Conservation (phyloP, 2,113 vertebrate genomes). For the Pelobates fuscus region DNA sequence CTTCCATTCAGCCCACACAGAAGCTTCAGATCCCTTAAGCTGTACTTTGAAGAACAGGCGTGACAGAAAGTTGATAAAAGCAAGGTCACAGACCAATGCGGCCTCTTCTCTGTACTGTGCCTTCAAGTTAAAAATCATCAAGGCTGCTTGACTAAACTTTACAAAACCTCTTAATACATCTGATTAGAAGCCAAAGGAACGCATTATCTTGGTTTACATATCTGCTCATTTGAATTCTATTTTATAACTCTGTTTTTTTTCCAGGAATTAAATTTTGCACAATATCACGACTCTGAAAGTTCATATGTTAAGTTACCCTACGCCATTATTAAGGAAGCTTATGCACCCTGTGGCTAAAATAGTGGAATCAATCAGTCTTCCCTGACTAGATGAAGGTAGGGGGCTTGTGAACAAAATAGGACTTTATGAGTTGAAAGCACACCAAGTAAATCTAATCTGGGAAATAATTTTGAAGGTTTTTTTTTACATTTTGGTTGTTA, state of each 20-base stretch:
- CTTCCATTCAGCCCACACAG: conserved; percentile 62
- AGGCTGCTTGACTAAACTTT: conserved; percentile 79
- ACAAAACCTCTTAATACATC: conserved; percentile 69
- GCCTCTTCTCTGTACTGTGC: conserved; percentile 58
- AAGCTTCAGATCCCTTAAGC: conserved; percentile 63
- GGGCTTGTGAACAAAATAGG: neutral
- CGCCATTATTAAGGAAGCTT: conserved; percentile 55
- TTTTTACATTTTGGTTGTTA: no score
- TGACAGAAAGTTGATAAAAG: conserved; percentile 63
- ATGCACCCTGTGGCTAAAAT: conserved; percentile 57
- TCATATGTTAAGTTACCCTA: conserved; percentile 62
- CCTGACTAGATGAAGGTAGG: conserved; percentile 9
- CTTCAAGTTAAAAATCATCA: conserved; percentile 69
- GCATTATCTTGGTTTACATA: conserved; percentile 61
- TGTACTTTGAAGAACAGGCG: conserved; percentile 63
- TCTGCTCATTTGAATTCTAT: conserved; percentile 61
- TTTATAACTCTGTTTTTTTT: conserved; percentile 59
- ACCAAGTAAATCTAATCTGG: conserved; percentile 4
- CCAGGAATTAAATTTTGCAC: conserved; percentile 58
- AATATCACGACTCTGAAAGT: conserved; percentile 58
- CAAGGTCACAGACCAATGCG: conserved; percentile 75
- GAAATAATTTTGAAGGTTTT: neutral
- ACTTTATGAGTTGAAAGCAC: conserved; percentile 15
- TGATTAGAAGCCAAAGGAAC: conserved; percentile 75
- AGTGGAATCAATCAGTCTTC: conserved; percentile 50